Conservation (phyloP, 2,113 vertebrate species). For the Balaenoptera acutorostrata region DNA sequence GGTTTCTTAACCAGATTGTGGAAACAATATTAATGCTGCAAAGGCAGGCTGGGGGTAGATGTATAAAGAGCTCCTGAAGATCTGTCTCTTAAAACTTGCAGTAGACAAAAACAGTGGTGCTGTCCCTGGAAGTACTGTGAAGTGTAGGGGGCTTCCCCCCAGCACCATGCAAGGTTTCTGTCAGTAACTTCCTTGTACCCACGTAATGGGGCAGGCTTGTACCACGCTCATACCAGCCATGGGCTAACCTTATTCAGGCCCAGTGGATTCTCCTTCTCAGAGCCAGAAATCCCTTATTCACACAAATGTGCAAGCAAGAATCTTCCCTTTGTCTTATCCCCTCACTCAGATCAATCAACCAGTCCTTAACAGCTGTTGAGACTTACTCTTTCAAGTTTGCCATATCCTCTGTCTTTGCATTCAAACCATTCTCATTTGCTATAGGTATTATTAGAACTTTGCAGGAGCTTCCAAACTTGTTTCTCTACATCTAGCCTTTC, state of each 20-base stretch:
- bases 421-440: neutral
- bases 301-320: neutral
- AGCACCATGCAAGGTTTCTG: neutral
- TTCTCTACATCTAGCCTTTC: neutral
- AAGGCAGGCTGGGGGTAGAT: neutral
- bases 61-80: neutral
- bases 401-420: neutral
- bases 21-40: neutral
- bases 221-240: neutral
- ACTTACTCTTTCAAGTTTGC: neutral
- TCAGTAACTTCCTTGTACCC: neutral
- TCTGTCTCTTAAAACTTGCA: neutral
- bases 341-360: neutral
- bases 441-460: neutral
- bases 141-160: neutral
- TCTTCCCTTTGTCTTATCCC: neutral
- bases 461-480: neutral
- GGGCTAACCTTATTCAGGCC: neutral
- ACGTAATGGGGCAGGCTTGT: neutral
- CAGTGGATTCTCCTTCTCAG: neutral
- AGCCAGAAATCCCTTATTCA: neutral
- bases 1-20: neutral
- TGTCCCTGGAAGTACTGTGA: neutral
- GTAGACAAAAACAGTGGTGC: rapidly evolving
- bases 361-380: neutral